These are phyloP conservation scores for Cerceris ruficornis DNA, from an alignment of 2,888 invertebrate species.

Conservation along the genomic window DNA sequence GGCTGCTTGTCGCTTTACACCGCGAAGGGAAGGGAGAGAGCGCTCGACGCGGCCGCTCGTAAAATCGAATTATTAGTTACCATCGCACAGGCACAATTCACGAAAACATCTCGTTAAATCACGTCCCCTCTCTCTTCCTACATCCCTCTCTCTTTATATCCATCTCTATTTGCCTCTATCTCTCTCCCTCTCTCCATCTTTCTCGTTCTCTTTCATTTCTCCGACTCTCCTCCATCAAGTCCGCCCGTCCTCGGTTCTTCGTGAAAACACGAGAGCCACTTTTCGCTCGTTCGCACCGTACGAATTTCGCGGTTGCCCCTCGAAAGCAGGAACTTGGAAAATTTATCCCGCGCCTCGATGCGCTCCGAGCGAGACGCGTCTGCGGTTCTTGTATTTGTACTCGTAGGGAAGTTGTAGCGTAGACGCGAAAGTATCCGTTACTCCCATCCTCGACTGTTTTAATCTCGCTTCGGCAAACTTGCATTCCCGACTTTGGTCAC, in stretches of 20 bases:
- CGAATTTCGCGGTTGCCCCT: background rate
- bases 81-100: constrained; percentile 65
- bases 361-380: background rate
- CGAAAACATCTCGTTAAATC: constrained; percentile 78
- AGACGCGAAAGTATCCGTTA: background rate
- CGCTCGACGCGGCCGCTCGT: constrained; percentile 69
- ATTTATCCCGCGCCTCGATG: background rate
- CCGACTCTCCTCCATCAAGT: background rate
- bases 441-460: too few relatives aligned
- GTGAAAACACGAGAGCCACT: constrained; percentile 38
- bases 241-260: background rate
- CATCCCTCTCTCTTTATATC: constrained; percentile 2
- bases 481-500: too few relatives aligned
- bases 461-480: too few relatives aligned
- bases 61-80: constrained; percentile 78
- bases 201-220: constrained; percentile 6
- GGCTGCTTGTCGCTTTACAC: constrained; percentile 50
- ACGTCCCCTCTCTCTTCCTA: constrained; percentile 35
- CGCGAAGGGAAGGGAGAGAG: constrained; percentile 16
- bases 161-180: background rate
- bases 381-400: background rate
- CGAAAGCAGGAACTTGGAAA: constrained; percentile 11
- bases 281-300: background rate
- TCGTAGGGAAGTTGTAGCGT: background rate
- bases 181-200: background rate